Percentiles rank a stretch among this genome's conserved stretches.
Conservation (phyloP, 1,140 invertebrate species). For the Condylostylus longicornis region DNA sequence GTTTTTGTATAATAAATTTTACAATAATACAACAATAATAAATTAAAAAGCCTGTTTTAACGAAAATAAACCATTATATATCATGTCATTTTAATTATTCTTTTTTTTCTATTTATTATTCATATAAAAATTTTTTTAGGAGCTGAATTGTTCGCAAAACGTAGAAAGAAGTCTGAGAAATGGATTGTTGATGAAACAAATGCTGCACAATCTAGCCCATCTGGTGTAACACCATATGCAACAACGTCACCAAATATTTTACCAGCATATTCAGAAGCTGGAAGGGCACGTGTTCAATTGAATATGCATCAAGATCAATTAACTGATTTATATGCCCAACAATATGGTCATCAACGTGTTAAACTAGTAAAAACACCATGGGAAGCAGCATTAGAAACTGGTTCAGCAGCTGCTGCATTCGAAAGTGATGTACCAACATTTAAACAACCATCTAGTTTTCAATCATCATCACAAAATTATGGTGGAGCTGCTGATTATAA, state of each 20-base stretch:
- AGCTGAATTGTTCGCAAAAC: conserved; percentile 73
- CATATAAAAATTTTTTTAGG: conserved; percentile 39
- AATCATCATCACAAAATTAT: conserved; percentile 1
- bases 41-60: too few relatives aligned
- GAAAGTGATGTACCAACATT: conserved; percentile 27
- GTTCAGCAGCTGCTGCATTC: conserved; percentile 52
- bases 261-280: conserved; percentile 27
- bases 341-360: conserved; percentile 41
- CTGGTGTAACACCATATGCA: conserved; percentile 25
- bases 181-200: conserved; percentile 70
- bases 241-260: conserved; percentile 25
- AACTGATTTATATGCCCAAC: conserved; percentile 42
- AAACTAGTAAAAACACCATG: conserved; percentile 53
- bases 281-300: conserved; percentile 25
- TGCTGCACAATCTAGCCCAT: conserved; percentile 30
- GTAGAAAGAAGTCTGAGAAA: conserved; percentile 70
- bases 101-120: too few relatives aligned
- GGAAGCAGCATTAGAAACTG: conserved; percentile 56
- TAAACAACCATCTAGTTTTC: conserved; percentile 1
- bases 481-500: conserved; percentile 6
- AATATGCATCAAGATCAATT: conserved; percentile 26
- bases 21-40: too few relatives aligned
- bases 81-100: too few relatives aligned
- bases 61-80: too few relatives aligned
- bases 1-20: too few relatives aligned